Conservation (phyloP, 2,797 vertebrate genomes). For the Tokudaia tokunoshimensis region DNA sequence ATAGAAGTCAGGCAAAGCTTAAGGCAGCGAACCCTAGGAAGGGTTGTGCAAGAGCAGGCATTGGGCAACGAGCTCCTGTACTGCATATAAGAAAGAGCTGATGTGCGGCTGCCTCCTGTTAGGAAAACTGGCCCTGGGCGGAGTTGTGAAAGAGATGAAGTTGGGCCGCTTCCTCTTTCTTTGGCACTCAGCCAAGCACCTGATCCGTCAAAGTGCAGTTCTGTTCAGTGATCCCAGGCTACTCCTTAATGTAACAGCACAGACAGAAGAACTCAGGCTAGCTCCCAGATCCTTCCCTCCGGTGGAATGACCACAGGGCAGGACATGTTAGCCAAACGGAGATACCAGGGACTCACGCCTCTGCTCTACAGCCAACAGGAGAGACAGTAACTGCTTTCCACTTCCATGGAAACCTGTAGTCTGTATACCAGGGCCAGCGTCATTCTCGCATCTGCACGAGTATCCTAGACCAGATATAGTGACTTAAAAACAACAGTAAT, state of each 20-base stretch:
- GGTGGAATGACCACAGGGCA: neutral
- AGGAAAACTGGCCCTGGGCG: neutral
- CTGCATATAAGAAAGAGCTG: neutral
- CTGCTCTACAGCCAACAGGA: neutral
- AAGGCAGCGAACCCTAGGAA: neutral
- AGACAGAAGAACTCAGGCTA: neutral
- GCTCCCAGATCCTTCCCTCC: neutral
- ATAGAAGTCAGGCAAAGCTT: neutral
- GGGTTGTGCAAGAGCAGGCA: neutral
- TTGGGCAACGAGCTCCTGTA: neutral
- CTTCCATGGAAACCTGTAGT: neutral
- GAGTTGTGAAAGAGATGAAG: neutral
- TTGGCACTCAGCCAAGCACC: neutral
- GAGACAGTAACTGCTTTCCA: neutral
- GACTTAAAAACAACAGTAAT: conserved; percentile 10
- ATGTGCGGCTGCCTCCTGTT: neutral
- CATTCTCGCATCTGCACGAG: neutral
- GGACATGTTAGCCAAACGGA: neutral
- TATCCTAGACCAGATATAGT: neutral
- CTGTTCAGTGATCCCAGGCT: neutral
- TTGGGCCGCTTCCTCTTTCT: neutral
- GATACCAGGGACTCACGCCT: neutral
- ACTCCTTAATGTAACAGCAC: neutral
- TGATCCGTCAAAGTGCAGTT: neutral
- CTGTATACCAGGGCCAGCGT: neutral